These are phyloP conservation scores for Phthorimaea operculella DNA, from an alignment of 1,140 invertebrate species.

Conservation along the genomic window DNA sequence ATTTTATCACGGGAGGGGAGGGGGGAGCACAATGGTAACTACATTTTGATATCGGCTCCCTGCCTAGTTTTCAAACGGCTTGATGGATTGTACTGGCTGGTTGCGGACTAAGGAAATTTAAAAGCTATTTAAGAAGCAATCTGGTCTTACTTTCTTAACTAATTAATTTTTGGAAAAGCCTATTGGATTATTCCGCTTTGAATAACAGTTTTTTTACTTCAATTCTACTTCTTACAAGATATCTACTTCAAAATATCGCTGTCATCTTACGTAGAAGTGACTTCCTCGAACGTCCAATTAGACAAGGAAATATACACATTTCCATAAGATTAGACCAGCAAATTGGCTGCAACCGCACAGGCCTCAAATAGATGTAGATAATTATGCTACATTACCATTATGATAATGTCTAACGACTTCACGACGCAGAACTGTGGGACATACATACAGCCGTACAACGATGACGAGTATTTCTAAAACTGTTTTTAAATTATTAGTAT, in stretches of 20 bases:
- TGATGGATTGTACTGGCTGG: constrained; percentile 5
- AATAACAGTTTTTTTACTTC: too few relatives aligned
- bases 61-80: constrained; percentile 8
- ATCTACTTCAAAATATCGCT: too few relatives aligned
- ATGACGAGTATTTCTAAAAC: neutral
- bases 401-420: constrained; percentile 5
- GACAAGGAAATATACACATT: constrained; percentile 4
- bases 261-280: neutral
- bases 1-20: constrained; percentile 11
- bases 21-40: constrained; percentile 13
- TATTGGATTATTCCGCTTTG: too few relatives aligned
- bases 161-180: too few relatives aligned
- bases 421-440: neutral
- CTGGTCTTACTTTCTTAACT: too few relatives aligned
- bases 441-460: neutral
- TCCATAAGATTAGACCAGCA: neutral
- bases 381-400: constrained; percentile 5
- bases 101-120: too few relatives aligned
- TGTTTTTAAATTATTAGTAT: too few relatives aligned
- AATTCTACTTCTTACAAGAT: too few relatives aligned
- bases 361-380: neutral
- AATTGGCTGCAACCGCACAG: neutral
- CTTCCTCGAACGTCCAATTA: constrained; percentile 2
- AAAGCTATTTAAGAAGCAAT: too few relatives aligned
- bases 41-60: constrained; percentile 14